Evolutionary conservation across 2,797 vertebrate genomes (phyloP).

Genomic region (Gouania willdenowi): DNA sequence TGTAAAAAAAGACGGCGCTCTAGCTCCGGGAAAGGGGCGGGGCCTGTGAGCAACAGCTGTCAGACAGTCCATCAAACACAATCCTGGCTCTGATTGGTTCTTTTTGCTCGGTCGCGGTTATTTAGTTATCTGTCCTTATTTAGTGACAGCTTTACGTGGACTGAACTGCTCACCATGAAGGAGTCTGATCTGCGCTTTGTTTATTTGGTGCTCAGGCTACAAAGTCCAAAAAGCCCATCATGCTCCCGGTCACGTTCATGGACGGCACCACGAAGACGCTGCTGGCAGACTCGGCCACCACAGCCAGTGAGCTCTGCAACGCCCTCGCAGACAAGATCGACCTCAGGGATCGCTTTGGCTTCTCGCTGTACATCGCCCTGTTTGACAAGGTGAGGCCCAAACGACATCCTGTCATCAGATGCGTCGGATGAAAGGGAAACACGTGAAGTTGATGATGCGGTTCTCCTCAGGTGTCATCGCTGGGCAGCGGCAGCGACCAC

Average conservation of each 20-base stretch:
- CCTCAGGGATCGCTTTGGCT: constrained; percentile 89
- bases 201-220: constrained; percentile 84
- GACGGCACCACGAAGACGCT: constrained; percentile 96
- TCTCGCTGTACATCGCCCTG: constrained; percentile 95
- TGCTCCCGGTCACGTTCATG: constrained; percentile 96
- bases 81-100: background rate
- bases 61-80: no score
- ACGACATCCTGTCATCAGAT: no score
- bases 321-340: constrained; percentile 90
- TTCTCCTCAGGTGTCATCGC: constrained; percentile 85
- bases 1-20: no score
- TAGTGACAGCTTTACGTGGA: no score
- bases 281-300: constrained; percentile 92
- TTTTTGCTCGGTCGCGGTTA: background rate
- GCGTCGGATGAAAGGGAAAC: no score
- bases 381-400: constrained; percentile 88
- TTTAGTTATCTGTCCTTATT: no score
- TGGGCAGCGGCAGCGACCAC: constrained; percentile 92
- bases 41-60: no score
- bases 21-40: no score
- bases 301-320: constrained; percentile 90
- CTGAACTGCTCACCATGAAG: no score
- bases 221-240: constrained; percentile 97
- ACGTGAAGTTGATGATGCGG: no score
- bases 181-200: no score